Percentiles rank a stretch among this genome's conserved stretches.
Conservation (phyloP, 1,140 invertebrate species). For the Dendrolimus punctatus region DNA sequence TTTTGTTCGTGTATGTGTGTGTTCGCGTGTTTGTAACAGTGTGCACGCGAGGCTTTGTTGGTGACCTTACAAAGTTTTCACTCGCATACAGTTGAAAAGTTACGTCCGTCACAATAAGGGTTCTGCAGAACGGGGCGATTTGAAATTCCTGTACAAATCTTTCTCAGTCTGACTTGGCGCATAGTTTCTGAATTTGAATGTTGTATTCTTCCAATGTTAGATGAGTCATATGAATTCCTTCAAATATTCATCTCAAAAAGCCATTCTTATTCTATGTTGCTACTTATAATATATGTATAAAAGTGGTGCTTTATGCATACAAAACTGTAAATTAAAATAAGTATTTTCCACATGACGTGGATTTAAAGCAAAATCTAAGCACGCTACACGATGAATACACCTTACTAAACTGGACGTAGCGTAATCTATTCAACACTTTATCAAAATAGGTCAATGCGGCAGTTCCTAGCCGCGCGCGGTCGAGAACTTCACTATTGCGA, state of each 20-base stretch:
- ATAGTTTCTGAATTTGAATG: too few species aligned
- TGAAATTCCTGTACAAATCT: too few species aligned
- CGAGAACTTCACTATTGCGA: slow-evolving; percentile 10
- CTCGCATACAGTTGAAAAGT: slow-evolving; percentile 14
- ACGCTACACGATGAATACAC: slow-evolving; percentile 32
- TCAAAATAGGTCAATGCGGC: slow-evolving; percentile 65
- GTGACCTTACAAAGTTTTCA: slow-evolving; percentile 54
- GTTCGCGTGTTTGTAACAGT: slow-evolving; percentile 48
- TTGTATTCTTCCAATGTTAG: too few species aligned
- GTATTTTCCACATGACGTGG: slow-evolving; percentile 1
- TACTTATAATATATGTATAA: neutral
- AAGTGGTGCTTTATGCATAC: too few species aligned
- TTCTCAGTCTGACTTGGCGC: too few species aligned
- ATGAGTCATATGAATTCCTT: too few species aligned
- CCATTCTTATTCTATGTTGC: slow-evolving; percentile 11
- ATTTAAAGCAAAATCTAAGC: slow-evolving; percentile 9
- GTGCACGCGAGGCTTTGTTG: slow-evolving; percentile 44
- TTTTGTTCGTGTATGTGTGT: slow-evolving; percentile 63
- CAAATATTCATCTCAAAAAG: slow-evolving; percentile 18
- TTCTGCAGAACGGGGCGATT: too few species aligned
- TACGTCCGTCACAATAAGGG: too few species aligned
- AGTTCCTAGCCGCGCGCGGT: slow-evolving; percentile 15
- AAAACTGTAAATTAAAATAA: too few species aligned
- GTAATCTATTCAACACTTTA: slow-evolving; percentile 58
- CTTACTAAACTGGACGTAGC: slow-evolving; percentile 46